Percentiles rank a stretch among this genome's conserved stretches.
These are phyloP conservation scores for Lagria hirta DNA, from an alignment of 2,888 invertebrate species.

Conservation along the genomic window DNA sequence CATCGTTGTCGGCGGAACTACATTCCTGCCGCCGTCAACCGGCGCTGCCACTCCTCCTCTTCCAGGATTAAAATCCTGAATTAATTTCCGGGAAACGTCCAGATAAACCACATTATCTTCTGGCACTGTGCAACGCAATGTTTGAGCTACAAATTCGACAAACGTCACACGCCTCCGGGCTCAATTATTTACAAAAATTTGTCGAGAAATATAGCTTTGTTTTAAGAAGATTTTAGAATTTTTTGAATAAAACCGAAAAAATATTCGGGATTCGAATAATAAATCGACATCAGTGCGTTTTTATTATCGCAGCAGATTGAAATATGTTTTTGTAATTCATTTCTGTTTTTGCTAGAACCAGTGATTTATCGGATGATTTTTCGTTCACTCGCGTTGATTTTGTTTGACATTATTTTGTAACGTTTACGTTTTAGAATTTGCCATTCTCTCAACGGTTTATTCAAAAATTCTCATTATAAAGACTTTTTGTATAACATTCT, in stretches of 20 bases:
- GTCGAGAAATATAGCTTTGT: too few species aligned
- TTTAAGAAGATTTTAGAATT: too few species aligned
- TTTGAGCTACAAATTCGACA: constrained; percentile 3
- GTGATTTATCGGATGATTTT: constrained; percentile 24
- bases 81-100: constrained; percentile 19
- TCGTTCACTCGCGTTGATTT: constrained; percentile 17
- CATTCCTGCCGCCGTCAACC: constrained; percentile 13
- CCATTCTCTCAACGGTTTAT: constrained; percentile 10
- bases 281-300: constrained; percentile 21
- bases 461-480: constrained; percentile 15
- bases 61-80: constrained; percentile 20
- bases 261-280: too few species aligned
- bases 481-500: too few species aligned
- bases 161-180: too few species aligned
- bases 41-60: too few species aligned
- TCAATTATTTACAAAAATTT: too few species aligned
- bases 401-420: constrained; percentile 14
- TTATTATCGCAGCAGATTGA: constrained; percentile 27
- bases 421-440: constrained; percentile 10
- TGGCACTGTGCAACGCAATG: constrained; percentile 5
- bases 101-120: constrained; percentile 20
- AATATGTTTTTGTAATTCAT: constrained; percentile 31
- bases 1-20: too few species aligned
- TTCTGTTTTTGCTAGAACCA: constrained; percentile 23
- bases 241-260: too few species aligned